Percentiles rank a stretch among this genome's conserved stretches.
phyloP scores from a whole-genome alignment of 1,140 invertebrate species.

The Eupeodes corollae region DNA sequence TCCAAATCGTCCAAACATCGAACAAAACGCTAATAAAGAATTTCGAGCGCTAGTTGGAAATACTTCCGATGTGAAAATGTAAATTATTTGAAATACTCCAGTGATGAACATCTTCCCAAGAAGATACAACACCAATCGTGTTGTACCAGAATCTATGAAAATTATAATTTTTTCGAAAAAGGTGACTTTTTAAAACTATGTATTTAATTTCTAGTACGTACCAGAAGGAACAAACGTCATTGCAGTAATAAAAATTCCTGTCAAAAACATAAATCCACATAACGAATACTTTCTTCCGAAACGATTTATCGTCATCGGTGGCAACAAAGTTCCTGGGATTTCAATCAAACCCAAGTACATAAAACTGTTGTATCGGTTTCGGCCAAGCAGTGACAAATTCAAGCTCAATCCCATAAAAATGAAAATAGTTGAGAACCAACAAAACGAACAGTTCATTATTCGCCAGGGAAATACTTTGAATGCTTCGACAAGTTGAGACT shows the following conservation, averaged over 20 bases:
- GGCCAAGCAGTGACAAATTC: conserved; percentile 61
- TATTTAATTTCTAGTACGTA: no score
- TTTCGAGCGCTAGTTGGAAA: conserved; percentile 55
- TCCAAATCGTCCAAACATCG: conserved; percentile 55
- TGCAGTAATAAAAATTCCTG: conserved; percentile 40
- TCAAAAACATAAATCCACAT: conserved; percentile 46
- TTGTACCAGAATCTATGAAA: no score
- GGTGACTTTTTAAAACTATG: no score
- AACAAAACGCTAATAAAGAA: conserved; percentile 48
- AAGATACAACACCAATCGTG: conserved; percentile 50
- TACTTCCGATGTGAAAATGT: conserved; percentile 58
- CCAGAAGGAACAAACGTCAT: conserved; percentile 23
- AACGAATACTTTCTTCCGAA: conserved; percentile 51
- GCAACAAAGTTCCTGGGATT: conserved; percentile 55
- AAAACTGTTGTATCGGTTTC: conserved; percentile 60
- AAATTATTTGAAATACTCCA: conserved; percentile 54
- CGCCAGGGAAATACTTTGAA: conserved; percentile 36
- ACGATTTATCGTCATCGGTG: conserved; percentile 50
- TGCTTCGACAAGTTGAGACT: conserved; percentile 22
- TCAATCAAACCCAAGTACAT: conserved; percentile 58
- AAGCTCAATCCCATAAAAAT: conserved; percentile 74
- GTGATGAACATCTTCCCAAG: conserved; percentile 64
- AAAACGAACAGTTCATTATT: conserved; percentile 52
- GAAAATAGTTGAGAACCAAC: conserved; percentile 57
- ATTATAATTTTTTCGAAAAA: no score